Conservation (phyloP, 2,888 invertebrate genomes). For the Heteropelma amictum region DNA sequence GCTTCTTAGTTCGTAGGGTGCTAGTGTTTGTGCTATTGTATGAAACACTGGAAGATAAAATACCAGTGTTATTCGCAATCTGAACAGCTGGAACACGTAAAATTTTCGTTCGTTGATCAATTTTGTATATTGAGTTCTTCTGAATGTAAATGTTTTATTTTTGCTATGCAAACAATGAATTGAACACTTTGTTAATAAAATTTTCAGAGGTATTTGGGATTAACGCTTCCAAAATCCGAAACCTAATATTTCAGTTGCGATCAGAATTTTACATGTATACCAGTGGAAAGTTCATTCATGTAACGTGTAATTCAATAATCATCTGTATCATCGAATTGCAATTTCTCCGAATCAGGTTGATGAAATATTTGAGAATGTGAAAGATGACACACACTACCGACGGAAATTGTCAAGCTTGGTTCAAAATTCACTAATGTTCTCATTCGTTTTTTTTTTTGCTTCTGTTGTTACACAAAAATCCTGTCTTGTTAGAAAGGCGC, state of each 20-base stretch:
- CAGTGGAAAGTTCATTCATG: no score
- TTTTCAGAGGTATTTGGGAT: background rate
- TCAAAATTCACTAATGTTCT: background rate
- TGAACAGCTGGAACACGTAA: background rate
- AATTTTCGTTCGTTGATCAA: constrained; percentile 3
- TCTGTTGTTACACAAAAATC: background rate
- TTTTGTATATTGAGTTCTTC: background rate
- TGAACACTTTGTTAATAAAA: background rate
- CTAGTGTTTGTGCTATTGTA: background rate
- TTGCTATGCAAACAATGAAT: background rate
- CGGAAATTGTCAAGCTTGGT: background rate
- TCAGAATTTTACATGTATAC: no score
- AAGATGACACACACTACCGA: no score
- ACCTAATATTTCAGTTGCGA: background rate
- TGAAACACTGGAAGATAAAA: background rate
- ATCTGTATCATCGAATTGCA: background rate
- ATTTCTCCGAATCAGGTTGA: background rate
- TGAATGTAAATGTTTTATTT: background rate
- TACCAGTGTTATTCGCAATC: background rate
- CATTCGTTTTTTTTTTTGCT: background rate
- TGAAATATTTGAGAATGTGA: background rate
- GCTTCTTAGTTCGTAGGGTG: background rate
- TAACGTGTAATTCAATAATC: background rate
- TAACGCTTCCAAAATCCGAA: background rate
- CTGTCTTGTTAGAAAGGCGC: background rate